Base-by-base conservation (phyloP, 2,113 vertebrate genomes). In the Periophthalmus modestus region DNA sequence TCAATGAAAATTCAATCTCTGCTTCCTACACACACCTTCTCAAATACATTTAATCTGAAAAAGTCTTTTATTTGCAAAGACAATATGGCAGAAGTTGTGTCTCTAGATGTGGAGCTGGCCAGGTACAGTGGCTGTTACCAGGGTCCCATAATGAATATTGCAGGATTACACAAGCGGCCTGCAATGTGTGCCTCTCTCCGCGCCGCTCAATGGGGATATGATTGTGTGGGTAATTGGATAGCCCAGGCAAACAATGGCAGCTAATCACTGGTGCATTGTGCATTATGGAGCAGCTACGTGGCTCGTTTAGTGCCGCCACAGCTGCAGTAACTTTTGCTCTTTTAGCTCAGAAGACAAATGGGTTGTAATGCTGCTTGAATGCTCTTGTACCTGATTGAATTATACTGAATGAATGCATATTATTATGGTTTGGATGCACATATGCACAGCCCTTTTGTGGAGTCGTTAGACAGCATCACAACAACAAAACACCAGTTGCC, bases 141-240 rank as follows among this genome's bases (percentile, higher is more conserved):
- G 19, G 16, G n/a, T n/a, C 43, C 18, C 19, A 65, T 65, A 18
- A 65, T 65, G 62, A 65, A 65, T 43, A 36, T 43, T 65, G 34
- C 34, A 13, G 18, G 18, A 65, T 65, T n/a, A 43, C 18, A 65
- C 7, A 11, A 62, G 34, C 10, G 34, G 15, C 62, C 34, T 11
- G 61, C 7, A 33, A 28, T 16, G 28, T 36, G 4, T 0, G 59
- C 59, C 33, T 7, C 59, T 19, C 61, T 34, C 28, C 3, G 34
- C 10, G 9, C 34, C 10, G 62, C n/a, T 39, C 62, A 43, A 43
- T 39, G 62, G 62, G 34, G 39, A 39, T n/a, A 19, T n/a, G 34
- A 65, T 65, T 65, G 33, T 39, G 34, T 21, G 62, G 62, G 62
- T 43, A 65, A 65, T 65, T 65, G 62, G 62, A 65, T 65, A 19